Percentiles rank a stretch among this genome's conserved stretches.
phyloP scores from a whole-genome alignment of 2,113 vertebrate species.

The Cynocephalus volans region DNA sequence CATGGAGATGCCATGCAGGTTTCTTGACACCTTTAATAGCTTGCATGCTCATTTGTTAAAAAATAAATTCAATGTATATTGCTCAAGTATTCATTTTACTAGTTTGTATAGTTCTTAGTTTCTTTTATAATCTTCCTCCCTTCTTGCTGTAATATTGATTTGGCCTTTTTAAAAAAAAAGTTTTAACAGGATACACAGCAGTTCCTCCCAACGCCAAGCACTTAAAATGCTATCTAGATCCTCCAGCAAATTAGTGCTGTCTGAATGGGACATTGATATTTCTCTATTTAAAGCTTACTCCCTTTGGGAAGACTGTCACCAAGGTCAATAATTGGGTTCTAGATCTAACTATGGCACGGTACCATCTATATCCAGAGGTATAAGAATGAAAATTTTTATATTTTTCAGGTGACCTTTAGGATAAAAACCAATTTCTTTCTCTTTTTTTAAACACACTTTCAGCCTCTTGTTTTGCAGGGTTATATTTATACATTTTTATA shows the following conservation, averaged over 20 bases:
- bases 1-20: too few relatives aligned
- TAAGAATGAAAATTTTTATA: slow-evolving; percentile 86
- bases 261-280: slow-evolving; percentile 84
- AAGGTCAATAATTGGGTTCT: slow-evolving; percentile 83
- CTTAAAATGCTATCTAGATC: slow-evolving; percentile 80
- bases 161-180: background rate
- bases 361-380: slow-evolving; percentile 72
- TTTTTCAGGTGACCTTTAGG: slow-evolving; percentile 86
- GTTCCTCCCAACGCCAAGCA: background rate
- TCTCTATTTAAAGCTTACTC: slow-evolving; percentile 84
- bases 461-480: slow-evolving; percentile 65
- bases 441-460: slow-evolving; percentile 7
- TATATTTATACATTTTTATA: slow-evolving; percentile 72
- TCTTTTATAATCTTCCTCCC: background rate
- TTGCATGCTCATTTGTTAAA: background rate
- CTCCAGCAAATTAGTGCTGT: slow-evolving; percentile 78
- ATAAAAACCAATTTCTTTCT: slow-evolving; percentile 72
- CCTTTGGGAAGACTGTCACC: slow-evolving; percentile 78
- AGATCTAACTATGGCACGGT: slow-evolving; percentile 76
- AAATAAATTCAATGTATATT: background rate
- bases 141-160: slow-evolving; percentile 36
- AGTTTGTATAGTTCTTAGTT: background rate
- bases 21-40: slow-evolving; percentile 7
- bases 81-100: background rate
- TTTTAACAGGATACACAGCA: slow-evolving; percentile 38